A percentile compares a stretch with the other conserved stretches of the same genome.
These are phyloP conservation scores for Coregonus sp. DNA, from an alignment of 2,797 vertebrate genomes.

Conservation along the genomic window DNA sequence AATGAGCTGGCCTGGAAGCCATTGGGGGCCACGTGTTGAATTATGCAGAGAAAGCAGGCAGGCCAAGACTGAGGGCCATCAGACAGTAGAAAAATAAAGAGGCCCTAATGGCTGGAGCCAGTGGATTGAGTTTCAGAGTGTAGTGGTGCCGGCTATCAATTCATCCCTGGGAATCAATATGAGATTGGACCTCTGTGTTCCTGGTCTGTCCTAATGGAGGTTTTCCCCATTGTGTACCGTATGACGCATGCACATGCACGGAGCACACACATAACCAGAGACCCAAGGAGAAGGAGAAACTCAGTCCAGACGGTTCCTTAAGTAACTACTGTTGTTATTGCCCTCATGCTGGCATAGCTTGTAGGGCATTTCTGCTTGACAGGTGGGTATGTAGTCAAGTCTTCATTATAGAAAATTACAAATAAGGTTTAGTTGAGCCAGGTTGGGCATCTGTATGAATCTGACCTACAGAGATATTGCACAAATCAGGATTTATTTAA, in stretches of 20 bases:
- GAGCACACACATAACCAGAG: background rate
- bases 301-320: background rate
- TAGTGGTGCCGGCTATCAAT: conserved; percentile 56
- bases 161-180: conserved; percentile 64
- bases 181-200: conserved; percentile 44
- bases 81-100: conserved; percentile 37
- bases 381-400: background rate
- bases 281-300: background rate
- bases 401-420: no score
- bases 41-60: conserved; percentile 46
- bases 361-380: background rate
- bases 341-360: background rate
- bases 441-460: no score
- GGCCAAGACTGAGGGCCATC: background rate
- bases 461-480: no score
- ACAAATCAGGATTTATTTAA: no score
- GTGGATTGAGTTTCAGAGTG: conserved; percentile 61
- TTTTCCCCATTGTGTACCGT: conserved; percentile 25
- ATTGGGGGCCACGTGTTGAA: conserved; percentile 41
- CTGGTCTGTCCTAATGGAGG: conserved; percentile 29
- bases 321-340: background rate
- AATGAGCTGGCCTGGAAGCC: conserved; percentile 41
- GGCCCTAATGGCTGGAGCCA: conserved; percentile 48
- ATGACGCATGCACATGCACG: conserved; percentile 12
- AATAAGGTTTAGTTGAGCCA: no score